Evolutionary conservation across 2,113 vertebrate genomes (phyloP).

Genomic region (Lates calcarifer): DNA sequence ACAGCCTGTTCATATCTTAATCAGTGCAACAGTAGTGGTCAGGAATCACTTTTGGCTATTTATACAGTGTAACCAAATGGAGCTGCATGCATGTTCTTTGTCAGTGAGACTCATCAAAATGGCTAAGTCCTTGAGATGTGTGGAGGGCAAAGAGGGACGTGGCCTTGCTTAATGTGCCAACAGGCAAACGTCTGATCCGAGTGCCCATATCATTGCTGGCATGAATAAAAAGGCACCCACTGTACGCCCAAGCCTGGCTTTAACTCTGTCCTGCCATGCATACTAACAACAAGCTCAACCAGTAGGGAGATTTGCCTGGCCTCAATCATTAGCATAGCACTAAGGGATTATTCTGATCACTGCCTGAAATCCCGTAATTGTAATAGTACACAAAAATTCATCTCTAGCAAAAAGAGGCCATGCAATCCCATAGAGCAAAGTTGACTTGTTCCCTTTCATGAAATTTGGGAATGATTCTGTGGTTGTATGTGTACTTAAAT

Average conservation of each 20-base stretch:
- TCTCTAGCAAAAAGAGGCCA: constrained; percentile 57
- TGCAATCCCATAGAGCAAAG: constrained; percentile 65
- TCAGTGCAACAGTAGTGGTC: neutral
- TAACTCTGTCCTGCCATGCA: constrained; percentile 66
- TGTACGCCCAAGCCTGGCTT: constrained; percentile 57
- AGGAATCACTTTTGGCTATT: constrained; percentile 39
- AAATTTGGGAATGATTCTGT: constrained; percentile 36
- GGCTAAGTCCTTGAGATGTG: constrained; percentile 70
- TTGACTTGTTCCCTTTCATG: constrained; percentile 63
- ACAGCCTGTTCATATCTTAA: constrained; percentile 16
- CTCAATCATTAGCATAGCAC: constrained; percentile 74
- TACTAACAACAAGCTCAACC: constrained; percentile 80
- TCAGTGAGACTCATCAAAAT: constrained; percentile 48
- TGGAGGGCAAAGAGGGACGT: constrained; percentile 62
- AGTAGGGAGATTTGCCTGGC: constrained; percentile 60
- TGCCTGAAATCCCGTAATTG: constrained; percentile 83
- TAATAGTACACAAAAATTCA: constrained; percentile 77
- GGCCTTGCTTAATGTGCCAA: constrained; percentile 71
- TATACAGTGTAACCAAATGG: constrained; percentile 26
- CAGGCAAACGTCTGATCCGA: constrained; percentile 70
- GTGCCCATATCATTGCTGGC: constrained; percentile 69
- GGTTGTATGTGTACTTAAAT: constrained; percentile 30
- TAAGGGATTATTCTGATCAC: constrained; percentile 82
- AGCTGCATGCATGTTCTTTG: constrained; percentile 45
- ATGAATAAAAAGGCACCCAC: constrained; percentile 67